Evolutionary conservation across 2,113 vertebrate species (phyloP).

Genomic region (Anser brachyrhynchus): DNA sequence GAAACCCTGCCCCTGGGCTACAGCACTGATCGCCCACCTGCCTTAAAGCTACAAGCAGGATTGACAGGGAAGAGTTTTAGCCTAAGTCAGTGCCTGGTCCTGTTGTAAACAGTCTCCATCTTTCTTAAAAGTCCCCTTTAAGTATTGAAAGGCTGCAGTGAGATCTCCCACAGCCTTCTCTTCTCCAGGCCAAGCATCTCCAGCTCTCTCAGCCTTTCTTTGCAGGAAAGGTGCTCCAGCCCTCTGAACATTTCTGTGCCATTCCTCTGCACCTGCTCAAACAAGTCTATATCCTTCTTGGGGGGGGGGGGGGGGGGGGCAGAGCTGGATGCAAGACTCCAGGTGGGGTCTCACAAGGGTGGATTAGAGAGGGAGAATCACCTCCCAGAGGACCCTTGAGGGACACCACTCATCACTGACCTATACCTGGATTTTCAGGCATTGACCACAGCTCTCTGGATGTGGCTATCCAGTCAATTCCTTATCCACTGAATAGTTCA

Average conservation of each 20-base stretch:
- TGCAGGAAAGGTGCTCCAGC: not conserved
- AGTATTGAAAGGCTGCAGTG: not conserved
- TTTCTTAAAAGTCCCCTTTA: not conserved
- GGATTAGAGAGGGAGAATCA: not conserved
- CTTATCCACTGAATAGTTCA: not conserved
- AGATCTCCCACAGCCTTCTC: not conserved
- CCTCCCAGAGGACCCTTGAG: not conserved
- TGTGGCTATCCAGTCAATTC: not conserved
- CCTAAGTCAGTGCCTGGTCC: not conserved
- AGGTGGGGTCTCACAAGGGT: not conserved
- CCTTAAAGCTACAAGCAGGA: not conserved
- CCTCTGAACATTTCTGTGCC: not conserved
- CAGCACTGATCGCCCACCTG: fast-evolving
- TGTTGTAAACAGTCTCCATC: not conserved
- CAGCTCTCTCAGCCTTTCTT: not conserved
- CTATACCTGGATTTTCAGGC: not conserved
- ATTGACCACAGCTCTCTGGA: not conserved
- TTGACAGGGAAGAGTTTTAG: fast-evolving
- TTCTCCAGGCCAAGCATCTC: not conserved
- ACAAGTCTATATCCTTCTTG: not conserved
- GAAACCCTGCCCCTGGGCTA: not conserved
- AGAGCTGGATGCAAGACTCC: not conserved
- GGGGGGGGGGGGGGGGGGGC: too few species aligned
- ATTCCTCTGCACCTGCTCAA: not conserved
- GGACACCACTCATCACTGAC: not conserved